Base-by-base conservation (phyloP, 2,888 invertebrate species). In the Rhaphigaster nebulosa region DNA sequence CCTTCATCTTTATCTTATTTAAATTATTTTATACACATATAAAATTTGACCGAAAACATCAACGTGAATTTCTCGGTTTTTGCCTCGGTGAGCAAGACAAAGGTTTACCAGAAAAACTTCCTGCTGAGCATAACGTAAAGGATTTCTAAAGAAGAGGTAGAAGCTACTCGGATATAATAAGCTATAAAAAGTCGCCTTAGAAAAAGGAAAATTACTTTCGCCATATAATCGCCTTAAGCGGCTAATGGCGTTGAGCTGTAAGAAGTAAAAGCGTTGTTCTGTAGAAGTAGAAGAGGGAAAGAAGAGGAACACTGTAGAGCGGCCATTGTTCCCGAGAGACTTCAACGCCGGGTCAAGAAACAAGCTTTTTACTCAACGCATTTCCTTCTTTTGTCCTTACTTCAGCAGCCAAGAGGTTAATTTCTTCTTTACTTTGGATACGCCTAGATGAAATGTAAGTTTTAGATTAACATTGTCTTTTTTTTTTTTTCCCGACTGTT, bases 161-260 rank as follows among this genome's bases (percentile, higher is more conserved):
- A 38, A 45, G 84, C 84, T 84, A 80, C 15, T 12, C 34, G 34
- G 20, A 0, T 70, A 70, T 41, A 84, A 84, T 84, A 84, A 84
- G 41, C 84, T 41, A n/a, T 45, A 84, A 84, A n/a, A 84, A 84
- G 84, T 45, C 41, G 84, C 84, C 45, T 41, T 84, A 45, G 84
- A 84, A 84, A 84, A 84, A 84, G 45, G 23, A n/a, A 84, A 84
- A 84, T 84, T 84, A 84, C 84, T 84, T n/a, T 45, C 26, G 41
- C 26, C 45, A 41, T n/a, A 84, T 84, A 84, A 84, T 45, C 26
- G 26, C 41, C 20, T 12, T 84, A 84, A 45, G n/a, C 41, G 41
- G 45, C 84, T 84, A 84, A 84, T 84, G n/a, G 84, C 45, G 0
- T 70, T 70, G 70, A 34, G 70, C 18, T 70, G 18, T 70, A 70